A percentile compares a stretch with the other conserved stretches of the same genome.
These are phyloP conservation scores for Pyrocephalus nanus DNA, from an alignment of 2,797 vertebrate species.

Conservation along the genomic window DNA sequence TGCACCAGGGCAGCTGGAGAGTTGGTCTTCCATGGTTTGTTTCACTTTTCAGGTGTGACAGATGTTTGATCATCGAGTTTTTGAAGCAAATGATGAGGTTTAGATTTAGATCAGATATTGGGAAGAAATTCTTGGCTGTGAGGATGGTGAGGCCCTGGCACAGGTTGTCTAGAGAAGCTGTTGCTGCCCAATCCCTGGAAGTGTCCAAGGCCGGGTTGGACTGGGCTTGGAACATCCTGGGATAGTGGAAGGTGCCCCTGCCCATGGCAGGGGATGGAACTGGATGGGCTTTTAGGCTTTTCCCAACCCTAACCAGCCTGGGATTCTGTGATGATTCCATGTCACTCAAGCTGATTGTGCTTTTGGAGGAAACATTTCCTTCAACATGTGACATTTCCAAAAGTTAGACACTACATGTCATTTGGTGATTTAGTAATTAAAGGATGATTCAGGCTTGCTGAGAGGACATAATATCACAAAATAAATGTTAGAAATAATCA, in stretches of 20 bases:
- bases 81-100: not conserved
- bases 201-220: not conserved
- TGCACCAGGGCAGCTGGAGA: not conserved
- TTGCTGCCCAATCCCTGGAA: not conserved
- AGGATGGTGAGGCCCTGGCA: not conserved
- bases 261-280: not conserved
- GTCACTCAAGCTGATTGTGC: conserved; percentile 9
- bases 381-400: not conserved
- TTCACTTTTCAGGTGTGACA: conserved; percentile 37
- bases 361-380: not conserved
- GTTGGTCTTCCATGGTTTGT: not conserved
- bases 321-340: not conserved
- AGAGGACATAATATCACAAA: not conserved
- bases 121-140: not conserved
- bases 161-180: not conserved
- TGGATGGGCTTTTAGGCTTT: not conserved
- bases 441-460: not conserved
- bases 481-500: not conserved
- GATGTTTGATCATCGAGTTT: conserved; percentile 14
- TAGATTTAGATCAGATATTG: not conserved
- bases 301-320: not conserved
- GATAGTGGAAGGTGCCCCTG: not conserved
- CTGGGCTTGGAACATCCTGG: not conserved
- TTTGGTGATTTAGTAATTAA: conserved; percentile 29
- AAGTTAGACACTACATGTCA: not conserved